phyloP scores from a whole-genome alignment of 2,797 vertebrate species.

The Darevskia nairensis region DNA sequence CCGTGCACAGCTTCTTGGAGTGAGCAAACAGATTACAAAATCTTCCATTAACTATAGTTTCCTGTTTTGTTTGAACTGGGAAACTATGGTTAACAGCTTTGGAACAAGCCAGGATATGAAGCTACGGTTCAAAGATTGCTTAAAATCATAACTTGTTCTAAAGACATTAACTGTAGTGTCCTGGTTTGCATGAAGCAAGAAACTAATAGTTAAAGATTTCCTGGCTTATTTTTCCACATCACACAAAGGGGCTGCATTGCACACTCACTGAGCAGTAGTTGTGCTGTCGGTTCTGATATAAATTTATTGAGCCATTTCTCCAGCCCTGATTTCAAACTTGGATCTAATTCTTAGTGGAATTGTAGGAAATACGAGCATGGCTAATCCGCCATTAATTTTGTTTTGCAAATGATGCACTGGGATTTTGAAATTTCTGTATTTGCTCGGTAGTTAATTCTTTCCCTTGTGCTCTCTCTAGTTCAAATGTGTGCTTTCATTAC shows the following conservation, averaged over 20 bases:
- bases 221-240: no score
- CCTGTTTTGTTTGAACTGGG: neutral
- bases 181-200: no score
- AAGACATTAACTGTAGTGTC: no score
- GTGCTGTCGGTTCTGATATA: neutral
- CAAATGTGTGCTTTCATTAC: neutral
- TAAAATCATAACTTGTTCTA: no score
- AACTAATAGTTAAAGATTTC: no score
- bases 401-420: neutral
- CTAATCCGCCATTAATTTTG: neutral
- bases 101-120: neutral
- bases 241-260: neutral
- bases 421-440: constrained; percentile 2
- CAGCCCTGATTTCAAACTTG: constrained; percentile 12
- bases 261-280: neutral
- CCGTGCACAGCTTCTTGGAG: no score
- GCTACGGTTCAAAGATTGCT: no score
- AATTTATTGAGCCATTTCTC: neutral
- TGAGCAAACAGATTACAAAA: neutral
- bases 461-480: neutral
- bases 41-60: neutral
- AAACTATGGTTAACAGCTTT: neutral
- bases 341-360: neutral
- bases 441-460: constrained; percentile 14
- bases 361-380: neutral